Conservation (phyloP, 2,888 invertebrate species). For the Agriopis aurantiaria region DNA sequence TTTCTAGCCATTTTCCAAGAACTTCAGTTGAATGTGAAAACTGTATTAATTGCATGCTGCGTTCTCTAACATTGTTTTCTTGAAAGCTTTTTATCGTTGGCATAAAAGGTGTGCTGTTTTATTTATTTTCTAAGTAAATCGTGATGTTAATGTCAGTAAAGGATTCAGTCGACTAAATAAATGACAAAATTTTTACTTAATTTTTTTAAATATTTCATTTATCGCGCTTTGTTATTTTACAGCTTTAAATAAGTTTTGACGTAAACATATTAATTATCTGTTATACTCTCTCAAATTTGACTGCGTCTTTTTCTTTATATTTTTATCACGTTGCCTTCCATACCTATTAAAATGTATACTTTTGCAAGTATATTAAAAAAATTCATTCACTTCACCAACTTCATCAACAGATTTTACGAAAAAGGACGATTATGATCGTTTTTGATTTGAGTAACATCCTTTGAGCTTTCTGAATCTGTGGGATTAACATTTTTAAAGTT, state of each 20-base stretch:
- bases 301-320: constrained; percentile 28
- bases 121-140: not conserved
- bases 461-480: not conserved
- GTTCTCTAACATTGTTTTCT: not conserved
- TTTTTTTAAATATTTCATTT: not conserved
- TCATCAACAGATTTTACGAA: constrained; percentile 45
- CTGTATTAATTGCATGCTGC: constrained; percentile 7
- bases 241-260: not conserved
- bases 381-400: constrained; percentile 44
- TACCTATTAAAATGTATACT: constrained; percentile 10
- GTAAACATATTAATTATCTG: not conserved
- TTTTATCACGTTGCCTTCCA: not conserved
- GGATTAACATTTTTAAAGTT: not conserved
- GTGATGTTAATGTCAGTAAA: not conserved
- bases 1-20: not conserved
- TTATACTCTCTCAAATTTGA: not conserved
- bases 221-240: constrained; percentile 1
- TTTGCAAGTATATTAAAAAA: constrained; percentile 20
- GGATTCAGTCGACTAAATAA: constrained; percentile 7
- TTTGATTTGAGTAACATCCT: not conserved
- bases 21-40: not conserved
- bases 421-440: constrained; percentile 39
- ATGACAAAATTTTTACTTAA: not conserved
- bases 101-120: not conserved
- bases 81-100: constrained; percentile 1